Evolutionary conservation across 2,797 vertebrate species (phyloP), one percentile per base, ranked within the genome.

Genomic region (Kryptolebias ocellatus): DNA sequence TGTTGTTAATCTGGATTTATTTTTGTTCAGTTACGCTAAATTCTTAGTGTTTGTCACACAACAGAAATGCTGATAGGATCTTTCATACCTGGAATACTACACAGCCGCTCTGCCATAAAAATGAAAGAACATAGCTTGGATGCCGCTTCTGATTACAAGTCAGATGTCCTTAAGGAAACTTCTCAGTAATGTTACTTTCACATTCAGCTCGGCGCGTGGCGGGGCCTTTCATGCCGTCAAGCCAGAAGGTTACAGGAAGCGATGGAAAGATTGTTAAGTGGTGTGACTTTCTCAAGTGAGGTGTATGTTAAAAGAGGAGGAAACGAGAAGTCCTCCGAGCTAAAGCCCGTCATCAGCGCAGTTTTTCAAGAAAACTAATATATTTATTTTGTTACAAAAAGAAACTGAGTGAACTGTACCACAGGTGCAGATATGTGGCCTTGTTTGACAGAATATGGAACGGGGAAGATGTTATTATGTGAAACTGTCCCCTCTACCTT

Each of bases 91-190:
- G 59, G 72, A 72, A 67, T 79, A 80, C 81, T 76, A 76, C 66
- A 69, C 44, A 24, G 4, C 11, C 9, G 50, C 14, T 11, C 53
- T 69, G 70, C 64, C 16, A 20, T 37, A 1, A 6, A 62, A 88
- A 70, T 75, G 56, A 37, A 72, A 78, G 55, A 20, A 0, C 80
- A 87, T 91, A 84, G 73, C 78, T 90, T 53, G 62, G 68, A 90
- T 90, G 46, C 88, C 76, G 1, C 20, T 0, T 47, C 42, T 10
- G 62, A 86, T 85, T 67, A 58, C 54, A 73, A 39, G 50, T 83
- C 49, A 78, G 69, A 89, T 79, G 62, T 78, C 77, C 60, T 57
- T 4, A 16, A 56, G 57, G 29, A 52, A 62, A 77, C 84, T 78
- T 60, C 63, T 42, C 20, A 24, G 27, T 42, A 46, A 54, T 76